Evolutionary conservation across 92 coral and sea anemone species (phyloP).

Genomic region (Heteractis magnifica): DNA sequence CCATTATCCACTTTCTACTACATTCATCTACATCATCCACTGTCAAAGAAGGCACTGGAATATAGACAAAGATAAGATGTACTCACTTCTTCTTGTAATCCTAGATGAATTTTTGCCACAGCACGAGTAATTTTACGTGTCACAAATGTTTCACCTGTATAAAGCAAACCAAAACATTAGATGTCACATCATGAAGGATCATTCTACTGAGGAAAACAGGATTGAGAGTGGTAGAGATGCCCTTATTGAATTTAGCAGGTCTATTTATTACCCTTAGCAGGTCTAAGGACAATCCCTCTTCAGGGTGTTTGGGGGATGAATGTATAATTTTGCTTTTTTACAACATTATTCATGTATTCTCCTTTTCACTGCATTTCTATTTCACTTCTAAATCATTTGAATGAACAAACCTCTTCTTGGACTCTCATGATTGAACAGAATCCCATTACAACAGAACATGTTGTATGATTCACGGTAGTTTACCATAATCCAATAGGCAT

Average conservation of each 20-base stretch:
- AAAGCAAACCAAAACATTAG: not conserved
- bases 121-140: conserved; percentile 94
- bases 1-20: not conserved
- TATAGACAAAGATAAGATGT: too few species aligned
- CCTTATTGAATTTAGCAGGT: too few species aligned
- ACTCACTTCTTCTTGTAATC: conserved; percentile 78
- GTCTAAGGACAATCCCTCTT: too few species aligned
- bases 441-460: conserved; percentile 93
- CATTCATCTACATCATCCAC: not conserved
- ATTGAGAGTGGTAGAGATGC: too few species aligned
- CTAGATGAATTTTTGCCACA: conserved; percentile 93
- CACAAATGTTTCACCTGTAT: conserved; percentile 93
- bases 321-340: too few species aligned
- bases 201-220: too few species aligned
- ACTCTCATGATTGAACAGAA: conserved; percentile 95
- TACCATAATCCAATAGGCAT: conserved; percentile 96
- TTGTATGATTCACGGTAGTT: conserved; percentile 94
- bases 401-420: conserved; percentile 82
- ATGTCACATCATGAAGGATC: not conserved
- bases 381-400: too few species aligned
- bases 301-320: too few species aligned
- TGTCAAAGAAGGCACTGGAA: not conserved
- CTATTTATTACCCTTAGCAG: too few species aligned
- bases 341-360: too few species aligned
- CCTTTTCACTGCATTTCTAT: too few species aligned